Evolutionary conservation across 2,797 vertebrate genomes (phyloP).

Genomic region (Pseudochirops cupreus): DNA sequence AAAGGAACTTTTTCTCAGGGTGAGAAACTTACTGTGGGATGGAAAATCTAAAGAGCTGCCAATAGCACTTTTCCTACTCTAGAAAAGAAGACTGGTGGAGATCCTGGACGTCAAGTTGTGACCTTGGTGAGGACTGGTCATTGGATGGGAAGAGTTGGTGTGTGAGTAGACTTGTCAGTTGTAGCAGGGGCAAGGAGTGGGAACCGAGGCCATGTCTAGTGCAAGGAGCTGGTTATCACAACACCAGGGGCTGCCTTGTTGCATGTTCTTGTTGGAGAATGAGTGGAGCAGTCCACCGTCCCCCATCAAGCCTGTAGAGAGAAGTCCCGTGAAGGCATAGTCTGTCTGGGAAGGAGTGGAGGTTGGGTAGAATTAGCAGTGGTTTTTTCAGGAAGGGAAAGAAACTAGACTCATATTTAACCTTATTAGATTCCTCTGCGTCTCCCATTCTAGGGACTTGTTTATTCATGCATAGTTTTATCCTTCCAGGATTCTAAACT

Average conservation of each 20-base stretch:
- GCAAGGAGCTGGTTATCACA: background rate
- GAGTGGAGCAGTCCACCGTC: background rate
- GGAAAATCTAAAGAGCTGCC: background rate
- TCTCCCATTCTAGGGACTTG: background rate
- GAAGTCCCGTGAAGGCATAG: background rate
- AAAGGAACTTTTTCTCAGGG: background rate
- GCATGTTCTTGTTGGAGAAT: background rate
- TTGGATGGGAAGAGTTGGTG: background rate
- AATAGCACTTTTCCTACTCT: background rate
- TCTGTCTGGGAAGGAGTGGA: background rate
- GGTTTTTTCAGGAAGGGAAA: background rate
- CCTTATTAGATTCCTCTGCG: background rate
- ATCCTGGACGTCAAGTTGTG: background rate
- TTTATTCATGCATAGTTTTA: background rate
- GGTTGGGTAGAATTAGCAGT: background rate
- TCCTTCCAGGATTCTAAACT: background rate
- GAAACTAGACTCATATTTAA: background rate
- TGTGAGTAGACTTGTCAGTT: background rate
- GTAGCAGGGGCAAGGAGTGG: background rate
- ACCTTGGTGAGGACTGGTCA: background rate
- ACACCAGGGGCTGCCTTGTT: background rate
- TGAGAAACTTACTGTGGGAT: background rate
- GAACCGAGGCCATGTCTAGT: background rate
- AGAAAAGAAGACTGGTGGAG: background rate
- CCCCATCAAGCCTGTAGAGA: background rate